Conservation (phyloP, 1,140 invertebrate genomes). For the Galendromus occidentalis region DNA sequence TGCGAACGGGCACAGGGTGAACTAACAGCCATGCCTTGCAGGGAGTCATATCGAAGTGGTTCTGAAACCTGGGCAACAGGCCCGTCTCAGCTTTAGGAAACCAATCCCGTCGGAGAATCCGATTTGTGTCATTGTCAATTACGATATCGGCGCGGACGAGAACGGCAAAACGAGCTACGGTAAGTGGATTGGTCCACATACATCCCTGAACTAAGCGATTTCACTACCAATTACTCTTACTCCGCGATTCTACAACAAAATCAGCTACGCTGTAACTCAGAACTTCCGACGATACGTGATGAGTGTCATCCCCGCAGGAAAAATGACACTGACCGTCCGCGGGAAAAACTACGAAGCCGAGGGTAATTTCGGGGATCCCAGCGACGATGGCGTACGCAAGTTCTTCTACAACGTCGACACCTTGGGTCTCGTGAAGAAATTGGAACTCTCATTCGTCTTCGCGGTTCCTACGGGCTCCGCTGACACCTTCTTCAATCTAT, state of each 20-base stretch:
- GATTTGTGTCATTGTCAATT: not conserved
- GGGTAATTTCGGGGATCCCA: not conserved
- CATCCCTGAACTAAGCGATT: too few relatives aligned
- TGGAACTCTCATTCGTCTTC: conserved; percentile 2
- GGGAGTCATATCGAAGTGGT: not conserved
- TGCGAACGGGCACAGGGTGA: not conserved
- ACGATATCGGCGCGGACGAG: not conserved
- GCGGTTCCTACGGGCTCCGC: not conserved
- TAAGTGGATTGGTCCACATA: not conserved
- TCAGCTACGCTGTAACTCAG: too few relatives aligned
- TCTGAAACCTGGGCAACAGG: not conserved
- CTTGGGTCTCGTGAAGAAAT: not conserved
- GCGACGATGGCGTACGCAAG: not conserved
- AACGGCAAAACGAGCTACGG: not conserved
- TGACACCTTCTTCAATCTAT: not conserved
- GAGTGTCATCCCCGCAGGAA: too few relatives aligned
- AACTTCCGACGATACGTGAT: too few relatives aligned
- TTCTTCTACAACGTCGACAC: conserved; percentile 9
- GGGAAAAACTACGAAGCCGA: conserved; percentile 6
- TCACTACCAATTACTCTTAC: too few relatives aligned
- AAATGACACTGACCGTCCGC: not conserved
- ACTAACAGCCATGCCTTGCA: not conserved
- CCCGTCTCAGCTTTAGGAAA: not conserved
- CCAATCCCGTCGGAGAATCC: not conserved
- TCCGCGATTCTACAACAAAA: too few relatives aligned